Evolutionary conservation across 2,797 vertebrate species (phyloP).

Genomic region (Peromyscus attwateri): DNA sequence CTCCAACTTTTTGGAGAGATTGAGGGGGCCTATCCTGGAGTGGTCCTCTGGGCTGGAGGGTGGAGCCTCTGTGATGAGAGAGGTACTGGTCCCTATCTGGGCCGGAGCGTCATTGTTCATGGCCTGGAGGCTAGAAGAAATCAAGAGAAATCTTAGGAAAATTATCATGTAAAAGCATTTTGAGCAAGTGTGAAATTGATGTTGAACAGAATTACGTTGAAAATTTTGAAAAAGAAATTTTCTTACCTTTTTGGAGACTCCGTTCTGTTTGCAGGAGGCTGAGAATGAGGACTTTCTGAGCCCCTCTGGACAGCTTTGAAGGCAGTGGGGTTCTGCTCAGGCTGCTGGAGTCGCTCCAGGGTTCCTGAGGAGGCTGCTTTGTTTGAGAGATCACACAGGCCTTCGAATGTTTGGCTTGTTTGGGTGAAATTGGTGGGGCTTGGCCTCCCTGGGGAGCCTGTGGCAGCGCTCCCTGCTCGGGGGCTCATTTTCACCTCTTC

Average conservation of each 20-base stretch:
- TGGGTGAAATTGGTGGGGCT: constrained; percentile 92
- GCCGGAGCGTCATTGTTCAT: constrained; percentile 69
- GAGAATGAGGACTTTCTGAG: constrained; percentile 76
- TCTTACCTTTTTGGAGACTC: constrained; percentile 88
- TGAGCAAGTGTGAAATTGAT: neutral
- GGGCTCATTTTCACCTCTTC: constrained; percentile 94
- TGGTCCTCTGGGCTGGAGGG: constrained; percentile 84
- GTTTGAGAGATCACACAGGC: constrained; percentile 86
- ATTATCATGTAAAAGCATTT: neutral
- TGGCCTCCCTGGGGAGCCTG: constrained; percentile 96
- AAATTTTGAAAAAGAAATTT: neutral
- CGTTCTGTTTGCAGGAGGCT: constrained; percentile 73
- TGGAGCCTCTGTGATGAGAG: neutral
- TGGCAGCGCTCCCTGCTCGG: constrained; percentile 93
- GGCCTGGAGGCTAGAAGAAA: constrained; percentile 83
- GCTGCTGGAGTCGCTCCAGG: constrained; percentile 77
- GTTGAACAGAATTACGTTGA: neutral
- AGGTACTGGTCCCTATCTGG: neutral
- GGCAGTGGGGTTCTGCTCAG: constrained; percentile 81
- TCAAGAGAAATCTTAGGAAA: constrained; percentile 47
- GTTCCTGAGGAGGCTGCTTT: constrained; percentile 76
- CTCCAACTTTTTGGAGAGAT: constrained; percentile 93
- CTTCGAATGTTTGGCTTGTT: constrained; percentile 86
- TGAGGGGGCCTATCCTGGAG: constrained; percentile 90
- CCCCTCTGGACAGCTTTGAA: constrained; percentile 85